Evolutionary conservation across 2,888 invertebrate species (phyloP), one percentile per base, ranked within the genome.

Genomic region (Apoderus coryli): DNA sequence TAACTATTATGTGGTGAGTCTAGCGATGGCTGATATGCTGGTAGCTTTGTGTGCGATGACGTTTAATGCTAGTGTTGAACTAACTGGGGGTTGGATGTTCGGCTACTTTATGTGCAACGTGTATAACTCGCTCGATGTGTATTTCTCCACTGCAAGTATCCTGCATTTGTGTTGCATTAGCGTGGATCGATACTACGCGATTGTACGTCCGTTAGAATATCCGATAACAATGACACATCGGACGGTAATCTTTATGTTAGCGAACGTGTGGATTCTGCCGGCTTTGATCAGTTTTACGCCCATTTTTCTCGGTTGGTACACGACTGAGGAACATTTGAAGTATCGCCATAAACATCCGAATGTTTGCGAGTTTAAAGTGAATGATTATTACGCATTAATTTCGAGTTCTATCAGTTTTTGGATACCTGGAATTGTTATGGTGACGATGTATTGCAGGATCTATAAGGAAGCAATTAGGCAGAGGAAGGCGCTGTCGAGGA

Each of bases 81-180:
- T 59, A 27, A 78, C 80, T 22, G 81, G 85, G 25, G 65, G 63
- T 47, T 93, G 93, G 93, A 63, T 85, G 44, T 90, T 93, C 52
- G 85, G 88, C 4, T 71, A 76, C 48, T 63, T 80, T 48, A 82
- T 90, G 76, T 93, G 92, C 64, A 86, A 92, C 63, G 76, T 92
- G 30, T 93, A 85, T 76, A 92, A 89, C 58, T 82, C 88, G 16
- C 69, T 90, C 40, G 92, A 93, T 57, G 92, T 93, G 2, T 84
- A 90, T 53, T 90, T 90, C 59, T 86, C 78, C 43, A 89, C 79
- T 29, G 89, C 88, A 4, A 88, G 86, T 38, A 89, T 93, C 37
- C 68, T 92, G 27, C 90, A 93, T 56, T 64, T 93, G 30, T 92
- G 90, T 54, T 92, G 90, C 59, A 93, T 93, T 55, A 84, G 84